phyloP scores from a whole-genome alignment of 2,113 vertebrate genomes.

The Podarcis muralis region DNA sequence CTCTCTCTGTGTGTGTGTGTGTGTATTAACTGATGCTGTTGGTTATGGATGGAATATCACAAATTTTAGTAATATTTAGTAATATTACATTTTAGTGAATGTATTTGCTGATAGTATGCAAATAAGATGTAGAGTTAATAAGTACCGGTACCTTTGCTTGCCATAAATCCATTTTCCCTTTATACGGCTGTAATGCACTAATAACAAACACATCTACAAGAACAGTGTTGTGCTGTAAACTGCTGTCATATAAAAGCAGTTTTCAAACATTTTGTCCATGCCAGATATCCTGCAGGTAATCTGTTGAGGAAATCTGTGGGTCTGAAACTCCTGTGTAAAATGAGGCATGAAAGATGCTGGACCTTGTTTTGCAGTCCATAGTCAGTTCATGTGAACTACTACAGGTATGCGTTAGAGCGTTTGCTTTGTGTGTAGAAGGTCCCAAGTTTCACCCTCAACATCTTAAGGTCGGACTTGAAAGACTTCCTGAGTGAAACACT shows the following conservation, averaged over 20 bases:
- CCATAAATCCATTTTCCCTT: background rate
- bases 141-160: background rate
- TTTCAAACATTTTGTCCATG: background rate
- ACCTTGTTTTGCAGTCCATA: background rate
- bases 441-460: too few relatives aligned
- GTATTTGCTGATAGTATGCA: background rate
- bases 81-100: background rate
- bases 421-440: background rate
- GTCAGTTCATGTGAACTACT: background rate
- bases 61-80: background rate
- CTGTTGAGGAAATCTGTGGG: background rate
- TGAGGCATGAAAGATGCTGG: background rate
- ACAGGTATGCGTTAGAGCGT: background rate
- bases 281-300: background rate
- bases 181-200: background rate
- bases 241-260: too few relatives aligned
- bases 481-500: too few relatives aligned
- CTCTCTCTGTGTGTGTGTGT: too few relatives aligned
- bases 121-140: background rate
- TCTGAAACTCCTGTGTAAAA: background rate
- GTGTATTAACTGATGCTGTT: background rate
- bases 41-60: background rate
- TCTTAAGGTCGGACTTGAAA: too few relatives aligned
- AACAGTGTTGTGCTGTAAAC: background rate
- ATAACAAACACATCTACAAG: background rate